These are phyloP conservation scores for Arvicanthis niloticus DNA, from an alignment of 2,113 vertebrate species.

Conservation along the genomic window DNA sequence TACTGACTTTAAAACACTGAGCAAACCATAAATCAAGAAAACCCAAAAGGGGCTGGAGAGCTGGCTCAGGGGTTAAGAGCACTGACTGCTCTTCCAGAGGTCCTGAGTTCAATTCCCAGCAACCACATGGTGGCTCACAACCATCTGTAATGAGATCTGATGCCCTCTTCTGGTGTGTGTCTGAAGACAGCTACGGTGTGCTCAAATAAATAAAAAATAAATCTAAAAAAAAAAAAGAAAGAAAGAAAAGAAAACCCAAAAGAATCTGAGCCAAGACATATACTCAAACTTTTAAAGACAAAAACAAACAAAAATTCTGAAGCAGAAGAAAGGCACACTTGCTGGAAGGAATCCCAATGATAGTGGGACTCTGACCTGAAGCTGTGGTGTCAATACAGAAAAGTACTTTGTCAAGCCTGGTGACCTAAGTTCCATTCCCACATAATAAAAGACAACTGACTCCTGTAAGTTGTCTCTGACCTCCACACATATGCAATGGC, in stretches of 20 bases:
- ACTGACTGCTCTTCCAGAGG: no score
- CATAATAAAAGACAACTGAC: background rate
- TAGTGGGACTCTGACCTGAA: background rate
- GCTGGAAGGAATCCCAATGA: rapidly evolving
- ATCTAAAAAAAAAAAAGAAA: no score
- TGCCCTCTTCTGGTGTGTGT: no score
- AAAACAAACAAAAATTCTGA: background rate
- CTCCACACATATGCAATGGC: background rate
- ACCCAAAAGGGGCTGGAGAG: no score
- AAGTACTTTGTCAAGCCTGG: background rate
- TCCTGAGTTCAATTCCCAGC: no score
- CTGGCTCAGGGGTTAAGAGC: no score
- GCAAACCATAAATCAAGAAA: background rate
- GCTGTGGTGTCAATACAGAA: background rate
- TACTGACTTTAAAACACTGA: background rate
- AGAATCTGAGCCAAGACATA: background rate
- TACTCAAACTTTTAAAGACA: background rate
- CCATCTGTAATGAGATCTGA: no score
- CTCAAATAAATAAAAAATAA: no score
- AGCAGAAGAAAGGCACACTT: background rate
- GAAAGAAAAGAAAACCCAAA: background rate
- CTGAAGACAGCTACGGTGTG: no score
- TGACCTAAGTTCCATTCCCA: background rate
- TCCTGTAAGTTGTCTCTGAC: background rate
- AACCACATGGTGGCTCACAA: no score